Conservation (phyloP, 2,797 vertebrate species). For the Tangara arthus region DNA sequence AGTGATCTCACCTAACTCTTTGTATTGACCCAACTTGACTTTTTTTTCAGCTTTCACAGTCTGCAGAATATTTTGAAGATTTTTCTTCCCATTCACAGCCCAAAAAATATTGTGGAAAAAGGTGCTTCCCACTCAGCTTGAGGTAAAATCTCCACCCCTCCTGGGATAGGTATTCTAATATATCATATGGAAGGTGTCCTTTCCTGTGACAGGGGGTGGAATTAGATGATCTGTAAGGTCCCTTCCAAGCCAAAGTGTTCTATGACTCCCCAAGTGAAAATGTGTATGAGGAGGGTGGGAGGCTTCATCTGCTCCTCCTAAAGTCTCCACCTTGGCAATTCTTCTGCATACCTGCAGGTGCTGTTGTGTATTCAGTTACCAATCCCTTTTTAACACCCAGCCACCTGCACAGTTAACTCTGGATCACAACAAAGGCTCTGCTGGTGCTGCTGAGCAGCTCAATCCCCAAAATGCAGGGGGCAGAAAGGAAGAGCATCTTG, state of each 20-base stretch:
- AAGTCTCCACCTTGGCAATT: neutral
- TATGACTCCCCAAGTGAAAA: neutral
- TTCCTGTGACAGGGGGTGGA: neutral
- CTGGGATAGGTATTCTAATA: neutral
- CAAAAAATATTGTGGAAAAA: neutral
- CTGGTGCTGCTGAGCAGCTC: neutral
- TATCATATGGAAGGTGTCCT: neutral
- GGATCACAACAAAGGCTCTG: neutral
- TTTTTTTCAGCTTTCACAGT: neutral
- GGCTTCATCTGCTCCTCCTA: neutral
- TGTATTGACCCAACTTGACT: accelerated
- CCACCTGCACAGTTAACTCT: neutral
- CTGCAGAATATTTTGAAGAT: neutral
- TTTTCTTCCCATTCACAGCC: neutral
- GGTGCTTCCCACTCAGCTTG: neutral
- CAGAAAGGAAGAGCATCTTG: neutral
- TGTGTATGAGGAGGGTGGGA: neutral
- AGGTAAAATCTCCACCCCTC: neutral
- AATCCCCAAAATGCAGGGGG: neutral
- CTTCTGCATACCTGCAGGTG: neutral
- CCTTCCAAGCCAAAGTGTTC: neutral
- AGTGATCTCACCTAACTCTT: neutral
- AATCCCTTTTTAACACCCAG: neutral
- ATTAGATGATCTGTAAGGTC: neutral
- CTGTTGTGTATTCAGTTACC: neutral